phyloP scores from a whole-genome alignment of 2,888 invertebrate genomes.

The Lymantria dispar region DNA sequence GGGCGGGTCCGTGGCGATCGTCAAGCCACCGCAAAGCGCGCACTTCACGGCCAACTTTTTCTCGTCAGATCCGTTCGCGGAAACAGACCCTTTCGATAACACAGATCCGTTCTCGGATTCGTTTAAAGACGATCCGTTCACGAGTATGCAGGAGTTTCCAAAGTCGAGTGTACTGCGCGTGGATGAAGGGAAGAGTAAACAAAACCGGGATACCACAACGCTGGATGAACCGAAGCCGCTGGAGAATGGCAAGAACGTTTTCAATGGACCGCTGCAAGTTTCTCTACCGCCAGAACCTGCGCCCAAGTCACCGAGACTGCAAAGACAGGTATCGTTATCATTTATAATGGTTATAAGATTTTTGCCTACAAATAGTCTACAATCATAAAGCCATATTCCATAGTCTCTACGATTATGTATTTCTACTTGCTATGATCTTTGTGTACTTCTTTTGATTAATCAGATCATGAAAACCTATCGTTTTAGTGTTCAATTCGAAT shows the following conservation, averaged over 20 bases:
- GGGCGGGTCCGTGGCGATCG: constrained; percentile 74
- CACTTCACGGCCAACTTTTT: constrained; percentile 64
- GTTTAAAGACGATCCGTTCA: constrained; percentile 84
- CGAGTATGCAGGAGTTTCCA: constrained; percentile 66
- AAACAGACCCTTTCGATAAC: constrained; percentile 88
- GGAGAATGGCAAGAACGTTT: constrained; percentile 62
- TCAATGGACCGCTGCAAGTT: constrained; percentile 87
- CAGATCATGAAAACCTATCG: too few species aligned
- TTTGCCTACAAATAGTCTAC: too few species aligned
- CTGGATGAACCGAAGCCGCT: constrained; percentile 39
- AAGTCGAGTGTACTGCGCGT: constrained; percentile 46
- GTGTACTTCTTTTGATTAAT: too few species aligned
- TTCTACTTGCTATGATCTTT: too few species aligned
- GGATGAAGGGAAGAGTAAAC: constrained; percentile 54
- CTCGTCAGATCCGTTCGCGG: constrained; percentile 84
- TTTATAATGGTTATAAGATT: background rate
- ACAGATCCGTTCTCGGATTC: constrained; percentile 86
- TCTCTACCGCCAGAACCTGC: constrained; percentile 85
- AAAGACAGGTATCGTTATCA: constrained; percentile 57
- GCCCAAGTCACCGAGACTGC: constrained; percentile 67
- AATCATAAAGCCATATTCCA: too few species aligned
- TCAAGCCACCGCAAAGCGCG: constrained; percentile 49
- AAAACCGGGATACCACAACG: constrained; percentile 40
- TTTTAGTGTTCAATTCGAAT: too few species aligned
- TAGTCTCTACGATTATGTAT: too few species aligned